These are phyloP conservation scores for Oreochromis aureus DNA, from an alignment of 2,113 vertebrate species.

Conservation along the genomic window DNA sequence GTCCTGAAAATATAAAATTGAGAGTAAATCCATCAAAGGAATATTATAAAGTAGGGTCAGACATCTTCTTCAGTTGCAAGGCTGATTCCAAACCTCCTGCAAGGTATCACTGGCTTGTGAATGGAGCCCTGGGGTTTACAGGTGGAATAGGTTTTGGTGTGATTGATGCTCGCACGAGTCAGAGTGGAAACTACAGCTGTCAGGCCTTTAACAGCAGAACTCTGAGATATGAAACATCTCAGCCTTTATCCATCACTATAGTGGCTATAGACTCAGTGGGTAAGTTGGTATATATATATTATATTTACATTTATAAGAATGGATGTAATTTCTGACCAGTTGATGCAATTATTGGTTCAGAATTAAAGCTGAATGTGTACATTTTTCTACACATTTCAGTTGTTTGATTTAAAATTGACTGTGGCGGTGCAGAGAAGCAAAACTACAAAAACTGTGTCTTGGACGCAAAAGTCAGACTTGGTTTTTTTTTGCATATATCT, in stretches of 20 bases:
- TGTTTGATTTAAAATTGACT: neutral
- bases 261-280: neutral
- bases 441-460: neutral
- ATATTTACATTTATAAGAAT: neutral
- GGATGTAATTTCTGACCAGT: neutral
- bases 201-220: constrained; percentile 43
- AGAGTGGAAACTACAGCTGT: constrained; percentile 57
- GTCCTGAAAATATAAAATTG: constrained; percentile 11
- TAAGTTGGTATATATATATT: too few species aligned
- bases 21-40: neutral
- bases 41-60: constrained; percentile 10
- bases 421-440: too few species aligned
- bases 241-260: neutral
- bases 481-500: neutral
- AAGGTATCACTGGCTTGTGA: neutral
- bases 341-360: neutral
- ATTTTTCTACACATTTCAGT: neutral
- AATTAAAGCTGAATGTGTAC: neutral
- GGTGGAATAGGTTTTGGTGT: constrained; percentile 21
- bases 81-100: neutral
- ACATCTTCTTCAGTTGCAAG: constrained; percentile 27
- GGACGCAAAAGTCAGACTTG: neutral
- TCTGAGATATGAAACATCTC: constrained; percentile 22
- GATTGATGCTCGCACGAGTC: constrained; percentile 2
- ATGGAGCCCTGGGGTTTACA: neutral